Evolutionary conservation across 2,113 vertebrate species (phyloP), one percentile per base, ranked within the genome.

Genomic region (Myocastor coypus): DNA sequence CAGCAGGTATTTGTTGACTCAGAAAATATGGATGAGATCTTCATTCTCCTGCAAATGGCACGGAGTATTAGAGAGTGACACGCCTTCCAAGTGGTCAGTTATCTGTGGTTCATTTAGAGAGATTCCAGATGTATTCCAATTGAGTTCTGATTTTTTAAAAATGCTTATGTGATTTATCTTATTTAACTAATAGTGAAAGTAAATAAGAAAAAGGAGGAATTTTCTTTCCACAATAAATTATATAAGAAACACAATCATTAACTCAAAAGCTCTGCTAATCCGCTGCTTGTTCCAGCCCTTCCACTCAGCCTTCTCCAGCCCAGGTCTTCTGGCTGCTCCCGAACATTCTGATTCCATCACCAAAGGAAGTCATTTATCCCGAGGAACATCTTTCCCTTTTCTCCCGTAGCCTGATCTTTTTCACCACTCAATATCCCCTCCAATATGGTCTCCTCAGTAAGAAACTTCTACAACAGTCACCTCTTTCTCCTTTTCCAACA

Each of bases 161-260:
- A 75, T 91, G 92, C 42, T 80, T 75, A 80, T 94, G 93, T 94
- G 66, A 90, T 96, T 88, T 14, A 37, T 77, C 50, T 91, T 75
- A 75, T 50, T 91, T 95, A 61, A 42, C 78, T 92, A 75, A 83
- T 3, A 46, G 96, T 89, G 59, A 95, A 57, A 64, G 32, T 83
- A 6, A 73, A 80, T 84, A 93, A 88, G n/a, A 63, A 85, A 82
- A 14, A 4, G 52, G 55, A 73, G 26, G 75, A 91, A 69, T 34
- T 69, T n/a, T 69, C 17, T 34, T 94, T 91, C 30, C 6, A 20
- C 4, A 71, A 91, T 73, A 83, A 91, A 91, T 94, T 91, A 16
- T 6, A 30, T 2, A 83, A 91, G 83, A 83, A 91, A 94, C 77
- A 85, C 24, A 83, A 68, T 50, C 52, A 88, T 40, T 86, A 59